A percentile compares a stretch with the other conserved stretches of the same genome.
These are phyloP conservation scores for Ceratoteleas bidentatus DNA, from an alignment of 1,140 invertebrate species.

Conservation along the genomic window DNA sequence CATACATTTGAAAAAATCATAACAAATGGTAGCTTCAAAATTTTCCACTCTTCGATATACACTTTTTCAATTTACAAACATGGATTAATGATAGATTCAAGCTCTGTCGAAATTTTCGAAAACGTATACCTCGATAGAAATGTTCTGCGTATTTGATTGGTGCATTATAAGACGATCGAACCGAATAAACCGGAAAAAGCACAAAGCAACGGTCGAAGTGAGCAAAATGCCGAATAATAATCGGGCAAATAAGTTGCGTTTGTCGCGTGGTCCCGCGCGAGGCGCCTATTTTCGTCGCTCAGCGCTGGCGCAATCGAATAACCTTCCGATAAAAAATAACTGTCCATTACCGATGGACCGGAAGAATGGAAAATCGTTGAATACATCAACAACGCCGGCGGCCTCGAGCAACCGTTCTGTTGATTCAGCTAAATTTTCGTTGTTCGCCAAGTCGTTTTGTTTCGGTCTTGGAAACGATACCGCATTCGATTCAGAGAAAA, in stretches of 20 bases:
- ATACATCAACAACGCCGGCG: constrained; percentile 14
- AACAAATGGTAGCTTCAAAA: too few species aligned
- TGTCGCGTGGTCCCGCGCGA: not conserved
- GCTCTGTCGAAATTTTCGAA: too few species aligned
- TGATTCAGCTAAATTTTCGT: constrained; percentile 20
- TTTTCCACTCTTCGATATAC: too few species aligned
- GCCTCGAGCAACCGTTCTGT: constrained; percentile 10
- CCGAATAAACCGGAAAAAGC: not conserved
- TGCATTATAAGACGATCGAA: not conserved
- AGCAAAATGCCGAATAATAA: constrained; percentile 8
- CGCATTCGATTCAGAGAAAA: not conserved
- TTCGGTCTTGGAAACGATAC: not conserved
- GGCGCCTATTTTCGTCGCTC: constrained; percentile 11
- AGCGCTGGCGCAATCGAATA: not conserved
- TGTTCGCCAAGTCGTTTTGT: constrained; percentile 9
- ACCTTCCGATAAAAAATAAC: constrained; percentile 23
- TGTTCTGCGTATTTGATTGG: not conserved
- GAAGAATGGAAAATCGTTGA: constrained; percentile 20
- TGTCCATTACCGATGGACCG: constrained; percentile 2
- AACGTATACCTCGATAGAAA: not conserved
- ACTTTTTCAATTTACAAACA: too few species aligned
- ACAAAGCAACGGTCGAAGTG: not conserved
- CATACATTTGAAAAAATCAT: too few species aligned
- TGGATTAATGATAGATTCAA: too few species aligned
- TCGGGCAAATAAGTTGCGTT: constrained; percentile 5